Conservation (phyloP, 2,113 vertebrate species). For the Balaenoptera acutorostrata region DNA sequence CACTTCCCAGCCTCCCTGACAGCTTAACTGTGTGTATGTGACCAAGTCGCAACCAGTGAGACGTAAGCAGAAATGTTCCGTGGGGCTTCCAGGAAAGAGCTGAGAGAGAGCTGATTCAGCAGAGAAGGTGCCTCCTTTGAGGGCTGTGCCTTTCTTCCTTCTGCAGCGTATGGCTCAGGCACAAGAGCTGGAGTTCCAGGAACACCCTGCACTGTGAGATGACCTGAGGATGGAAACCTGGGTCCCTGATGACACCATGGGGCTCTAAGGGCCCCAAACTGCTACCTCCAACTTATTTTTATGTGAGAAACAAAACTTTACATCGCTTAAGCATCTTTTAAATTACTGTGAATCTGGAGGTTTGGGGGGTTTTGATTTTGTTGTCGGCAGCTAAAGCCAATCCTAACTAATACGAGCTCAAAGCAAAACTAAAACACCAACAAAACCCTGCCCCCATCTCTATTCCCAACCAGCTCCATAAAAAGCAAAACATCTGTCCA, state of each 20-base stretch:
- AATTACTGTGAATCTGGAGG: background rate
- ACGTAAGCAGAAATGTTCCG: background rate
- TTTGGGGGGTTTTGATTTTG: background rate
- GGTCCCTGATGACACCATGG: background rate
- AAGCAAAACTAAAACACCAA: background rate
- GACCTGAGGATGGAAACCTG: background rate
- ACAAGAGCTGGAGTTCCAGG: background rate
- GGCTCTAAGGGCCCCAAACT: background rate
- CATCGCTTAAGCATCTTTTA: background rate
- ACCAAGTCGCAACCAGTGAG: background rate
- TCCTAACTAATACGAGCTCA: background rate
- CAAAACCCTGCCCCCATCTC: background rate
- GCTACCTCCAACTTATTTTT: background rate
- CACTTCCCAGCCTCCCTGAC: background rate
- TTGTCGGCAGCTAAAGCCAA: background rate
- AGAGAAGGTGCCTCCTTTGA: background rate
- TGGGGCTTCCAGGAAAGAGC: background rate
- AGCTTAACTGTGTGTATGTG: background rate
- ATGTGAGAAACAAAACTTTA: background rate
- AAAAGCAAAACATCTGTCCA: conserved; percentile 55
- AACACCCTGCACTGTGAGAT: background rate
- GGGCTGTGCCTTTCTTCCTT: background rate
- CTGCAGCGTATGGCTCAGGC: background rate
- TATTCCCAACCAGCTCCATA: conserved; percentile 8
- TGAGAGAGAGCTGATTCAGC: background rate